Conservation (phyloP, 2,888 invertebrate species). For the Harmothoe impar region DNA sequence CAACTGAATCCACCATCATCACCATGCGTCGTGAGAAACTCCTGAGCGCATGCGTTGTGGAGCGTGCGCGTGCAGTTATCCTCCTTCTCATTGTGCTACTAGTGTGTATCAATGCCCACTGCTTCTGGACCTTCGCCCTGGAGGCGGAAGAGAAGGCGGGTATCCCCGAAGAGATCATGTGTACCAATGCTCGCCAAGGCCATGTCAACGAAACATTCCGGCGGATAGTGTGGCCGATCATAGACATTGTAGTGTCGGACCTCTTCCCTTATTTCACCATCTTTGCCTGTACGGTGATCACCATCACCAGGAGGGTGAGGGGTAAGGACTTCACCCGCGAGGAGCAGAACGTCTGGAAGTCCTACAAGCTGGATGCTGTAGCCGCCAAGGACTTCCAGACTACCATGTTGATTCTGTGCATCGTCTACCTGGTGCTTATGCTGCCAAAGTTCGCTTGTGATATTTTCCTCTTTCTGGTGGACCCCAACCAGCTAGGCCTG, state of each 20-base stretch:
- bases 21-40: slow-evolving; percentile 75
- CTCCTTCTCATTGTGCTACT: slow-evolving; percentile 79
- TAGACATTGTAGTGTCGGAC: slow-evolving; percentile 76
- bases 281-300: slow-evolving; percentile 73
- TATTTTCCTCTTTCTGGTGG: slow-evolving; percentile 67
- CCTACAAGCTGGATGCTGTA: slow-evolving; percentile 70
- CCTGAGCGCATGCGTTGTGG: slow-evolving; percentile 77
- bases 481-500: slow-evolving; percentile 56
- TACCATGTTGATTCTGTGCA: slow-evolving; percentile 69
- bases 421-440: slow-evolving; percentile 71
- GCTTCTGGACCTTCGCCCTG: slow-evolving; percentile 82
- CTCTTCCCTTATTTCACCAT: slow-evolving; percentile 76
- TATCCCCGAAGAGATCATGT: slow-evolving; percentile 65
- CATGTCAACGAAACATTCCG: slow-evolving; percentile 73
- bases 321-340: slow-evolving; percentile 59
- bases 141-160: slow-evolving; percentile 69
- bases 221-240: slow-evolving; percentile 77
- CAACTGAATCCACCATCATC: slow-evolving; percentile 79
- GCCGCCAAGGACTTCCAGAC: slow-evolving; percentile 70
- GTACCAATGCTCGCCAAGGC: slow-evolving; percentile 67
- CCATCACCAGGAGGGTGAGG: slow-evolving; percentile 66
- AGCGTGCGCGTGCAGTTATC: slow-evolving; percentile 79
- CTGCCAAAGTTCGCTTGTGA: slow-evolving; percentile 71
- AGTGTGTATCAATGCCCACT: slow-evolving; percentile 80
- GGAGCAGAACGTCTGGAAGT: slow-evolving; percentile 70